Percentiles rank a stretch among this genome's conserved stretches.
These are phyloP conservation scores for Spongia lamella DNA, from an alignment of 37 sponge, comb jelly and placozoan genomes.

Conservation along the genomic window DNA sequence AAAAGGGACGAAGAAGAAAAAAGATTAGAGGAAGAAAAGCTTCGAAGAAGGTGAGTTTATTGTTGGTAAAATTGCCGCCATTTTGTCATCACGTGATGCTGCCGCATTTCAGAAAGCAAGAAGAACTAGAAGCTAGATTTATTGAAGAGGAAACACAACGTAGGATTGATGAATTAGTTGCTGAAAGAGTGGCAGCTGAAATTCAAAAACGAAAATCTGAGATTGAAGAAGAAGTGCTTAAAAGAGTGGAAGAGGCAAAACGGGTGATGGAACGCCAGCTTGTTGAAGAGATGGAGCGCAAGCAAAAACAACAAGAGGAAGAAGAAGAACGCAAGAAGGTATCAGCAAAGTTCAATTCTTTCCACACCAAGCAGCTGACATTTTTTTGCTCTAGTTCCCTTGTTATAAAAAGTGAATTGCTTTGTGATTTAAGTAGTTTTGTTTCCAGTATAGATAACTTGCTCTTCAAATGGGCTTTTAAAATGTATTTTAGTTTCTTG, in stretches of 20 bases:
- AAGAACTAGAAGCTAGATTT: conserved; percentile 61
- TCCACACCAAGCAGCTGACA: too few species aligned
- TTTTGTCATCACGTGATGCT: background rate
- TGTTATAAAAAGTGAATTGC: too few species aligned
- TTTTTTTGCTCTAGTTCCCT: too few species aligned
- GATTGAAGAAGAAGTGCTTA: conserved; percentile 76
- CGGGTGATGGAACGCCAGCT: conserved; percentile 78
- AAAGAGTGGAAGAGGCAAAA: conserved; percentile 82
- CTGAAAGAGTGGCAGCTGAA: conserved; percentile 66
- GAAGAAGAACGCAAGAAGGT: conserved; percentile 73
- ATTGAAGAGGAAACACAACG: conserved; percentile 70
- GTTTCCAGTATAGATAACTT: too few species aligned
- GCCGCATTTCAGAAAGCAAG: conserved; percentile 41
- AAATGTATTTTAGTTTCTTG: too few species aligned
- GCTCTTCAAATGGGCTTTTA: too few species aligned
- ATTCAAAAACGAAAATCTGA: conserved; percentile 71
- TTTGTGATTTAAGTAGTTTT: too few species aligned
- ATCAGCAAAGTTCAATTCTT: background rate
- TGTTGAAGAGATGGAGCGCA: conserved; percentile 77
- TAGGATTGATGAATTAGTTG: conserved; percentile 66
- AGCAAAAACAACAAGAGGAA: conserved; percentile 61
- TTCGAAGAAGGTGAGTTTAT: conserved; percentile 47
- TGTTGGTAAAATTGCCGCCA: background rate
- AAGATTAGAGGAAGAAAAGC: conserved; percentile 45
- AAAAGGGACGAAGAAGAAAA: conserved; percentile 56